These are phyloP conservation scores for Drosophila testacea DNA, from an alignment of 2,888 invertebrate species.

Conservation along the genomic window DNA sequence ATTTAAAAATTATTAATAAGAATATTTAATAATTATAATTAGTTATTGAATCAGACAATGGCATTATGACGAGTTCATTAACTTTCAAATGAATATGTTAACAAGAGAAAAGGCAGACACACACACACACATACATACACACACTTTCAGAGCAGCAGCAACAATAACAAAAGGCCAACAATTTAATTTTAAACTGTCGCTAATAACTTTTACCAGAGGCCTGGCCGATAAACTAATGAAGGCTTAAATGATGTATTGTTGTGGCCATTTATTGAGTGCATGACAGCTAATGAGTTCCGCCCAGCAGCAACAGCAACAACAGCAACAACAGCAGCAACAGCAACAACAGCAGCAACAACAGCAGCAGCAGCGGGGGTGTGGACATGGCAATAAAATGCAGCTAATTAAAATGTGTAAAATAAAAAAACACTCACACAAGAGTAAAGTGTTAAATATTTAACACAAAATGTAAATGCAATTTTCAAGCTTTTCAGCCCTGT, in stretches of 20 bases:
- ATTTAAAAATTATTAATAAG: conserved; percentile 32
- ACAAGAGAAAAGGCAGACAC: conserved; percentile 33
- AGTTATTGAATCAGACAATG: conserved; percentile 63
- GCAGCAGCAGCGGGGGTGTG: conserved; percentile 15
- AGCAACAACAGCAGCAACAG: conserved; percentile 2
- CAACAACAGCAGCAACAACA: conserved; percentile 10
- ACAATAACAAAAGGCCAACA: conserved; percentile 54
- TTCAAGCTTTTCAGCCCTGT: conserved; percentile 34
- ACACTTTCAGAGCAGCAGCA: not conserved
- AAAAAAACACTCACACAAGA: conserved; percentile 5
- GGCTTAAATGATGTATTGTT: conserved; percentile 78
- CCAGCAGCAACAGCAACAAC: conserved; percentile 13
- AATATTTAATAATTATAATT: conserved; percentile 62
- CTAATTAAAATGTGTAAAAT: conserved; percentile 75
- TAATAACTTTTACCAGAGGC: conserved; percentile 75
- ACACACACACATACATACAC: conserved; percentile 18
- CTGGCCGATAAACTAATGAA: conserved; percentile 77
- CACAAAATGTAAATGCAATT: conserved; percentile 70
- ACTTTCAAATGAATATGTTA: conserved; percentile 75
- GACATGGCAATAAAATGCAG: conserved; percentile 69
- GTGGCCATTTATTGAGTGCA: conserved; percentile 59
- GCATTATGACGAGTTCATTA: conserved; percentile 78
- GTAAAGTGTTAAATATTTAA: conserved; percentile 66
- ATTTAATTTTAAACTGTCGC: conserved; percentile 81
- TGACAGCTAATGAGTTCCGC: conserved; percentile 60